Evolutionary conservation across 2,797 vertebrate genomes (phyloP).

Genomic region (Scolopax rusticola): DNA sequence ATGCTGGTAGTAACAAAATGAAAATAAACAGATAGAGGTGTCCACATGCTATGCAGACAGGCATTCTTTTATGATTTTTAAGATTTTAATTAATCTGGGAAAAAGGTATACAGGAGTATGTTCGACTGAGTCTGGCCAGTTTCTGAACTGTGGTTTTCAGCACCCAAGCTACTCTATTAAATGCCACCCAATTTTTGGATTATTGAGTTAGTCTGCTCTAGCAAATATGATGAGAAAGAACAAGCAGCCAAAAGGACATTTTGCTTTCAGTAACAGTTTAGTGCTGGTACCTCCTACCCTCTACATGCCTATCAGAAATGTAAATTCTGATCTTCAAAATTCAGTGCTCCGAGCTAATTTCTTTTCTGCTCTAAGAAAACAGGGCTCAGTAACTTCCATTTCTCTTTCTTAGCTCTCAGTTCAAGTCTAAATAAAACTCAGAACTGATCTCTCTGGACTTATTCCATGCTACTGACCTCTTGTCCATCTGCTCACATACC

Average conservation of each 20-base stretch:
- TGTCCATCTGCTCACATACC: slow-evolving; percentile 45
- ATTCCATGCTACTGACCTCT: slow-evolving; percentile 42
- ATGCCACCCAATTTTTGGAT: neutral
- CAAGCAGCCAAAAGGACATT: neutral
- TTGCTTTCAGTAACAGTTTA: slow-evolving; percentile 3
- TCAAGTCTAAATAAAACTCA: slow-evolving; percentile 42
- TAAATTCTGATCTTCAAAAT: neutral
- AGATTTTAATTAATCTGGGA: neutral
- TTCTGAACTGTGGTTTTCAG: neutral
- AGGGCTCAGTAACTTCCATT: neutral
- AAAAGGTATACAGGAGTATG: neutral
- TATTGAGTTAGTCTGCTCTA: neutral
- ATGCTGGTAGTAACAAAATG: neutral
- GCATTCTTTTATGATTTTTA: neutral
- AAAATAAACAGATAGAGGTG: neutral
- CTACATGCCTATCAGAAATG: neutral
- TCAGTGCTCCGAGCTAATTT: neutral
- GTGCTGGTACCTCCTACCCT: neutral
- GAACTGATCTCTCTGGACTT: slow-evolving; percentile 25
- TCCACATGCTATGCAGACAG: neutral
- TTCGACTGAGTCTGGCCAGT: neutral
- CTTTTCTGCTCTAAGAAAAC: neutral
- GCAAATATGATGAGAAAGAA: neutral
- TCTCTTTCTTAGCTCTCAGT: slow-evolving; percentile 9
- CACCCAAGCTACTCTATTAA: neutral